These are phyloP conservation scores for Zingel zingel DNA, from an alignment of 2,113 vertebrate genomes.

Conservation along the genomic window DNA sequence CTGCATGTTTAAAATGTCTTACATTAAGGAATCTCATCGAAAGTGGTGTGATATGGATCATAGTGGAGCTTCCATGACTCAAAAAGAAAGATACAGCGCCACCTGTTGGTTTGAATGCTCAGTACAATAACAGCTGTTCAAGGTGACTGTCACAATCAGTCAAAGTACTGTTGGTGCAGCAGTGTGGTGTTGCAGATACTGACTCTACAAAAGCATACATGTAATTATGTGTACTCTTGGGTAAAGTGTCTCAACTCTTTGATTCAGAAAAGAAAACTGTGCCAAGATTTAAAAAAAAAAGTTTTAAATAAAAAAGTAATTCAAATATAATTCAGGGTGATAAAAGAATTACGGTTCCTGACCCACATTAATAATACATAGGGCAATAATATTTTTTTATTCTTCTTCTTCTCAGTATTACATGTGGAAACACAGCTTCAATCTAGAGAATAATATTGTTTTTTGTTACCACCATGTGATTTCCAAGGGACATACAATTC, in stretches of 20 bases:
- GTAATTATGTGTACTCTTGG: not conserved
- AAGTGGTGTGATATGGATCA: conserved; percentile 15
- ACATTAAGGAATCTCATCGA: not conserved
- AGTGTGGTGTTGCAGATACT: conserved; percentile 26
- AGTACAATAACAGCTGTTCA: conserved; percentile 67
- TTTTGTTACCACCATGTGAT: not conserved
- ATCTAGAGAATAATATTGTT: conserved; percentile 15
- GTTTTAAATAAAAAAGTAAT: not conserved
- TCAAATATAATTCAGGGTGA: not conserved
- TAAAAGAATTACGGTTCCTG: conserved; percentile 20
- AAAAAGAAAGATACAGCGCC: conserved; percentile 36
- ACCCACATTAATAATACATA: conserved; percentile 45
- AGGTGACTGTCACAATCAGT: conserved; percentile 55
- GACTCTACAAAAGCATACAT: not conserved
- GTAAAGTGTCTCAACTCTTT: not conserved
- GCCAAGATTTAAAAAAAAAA: not conserved
- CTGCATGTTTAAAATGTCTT: not conserved
- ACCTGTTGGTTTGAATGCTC: conserved; percentile 59
- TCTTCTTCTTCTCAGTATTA: conserved; percentile 16
- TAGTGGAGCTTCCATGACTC: not conserved
- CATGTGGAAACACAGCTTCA: not conserved
- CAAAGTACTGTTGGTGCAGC: conserved; percentile 42
- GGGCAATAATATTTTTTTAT: conserved; percentile 27
- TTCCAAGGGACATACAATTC: conserved; percentile 4
- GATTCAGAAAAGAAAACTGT: not conserved